These are phyloP conservation scores for Eira barbara DNA, from an alignment of 2,113 vertebrate species.

Conservation along the genomic window DNA sequence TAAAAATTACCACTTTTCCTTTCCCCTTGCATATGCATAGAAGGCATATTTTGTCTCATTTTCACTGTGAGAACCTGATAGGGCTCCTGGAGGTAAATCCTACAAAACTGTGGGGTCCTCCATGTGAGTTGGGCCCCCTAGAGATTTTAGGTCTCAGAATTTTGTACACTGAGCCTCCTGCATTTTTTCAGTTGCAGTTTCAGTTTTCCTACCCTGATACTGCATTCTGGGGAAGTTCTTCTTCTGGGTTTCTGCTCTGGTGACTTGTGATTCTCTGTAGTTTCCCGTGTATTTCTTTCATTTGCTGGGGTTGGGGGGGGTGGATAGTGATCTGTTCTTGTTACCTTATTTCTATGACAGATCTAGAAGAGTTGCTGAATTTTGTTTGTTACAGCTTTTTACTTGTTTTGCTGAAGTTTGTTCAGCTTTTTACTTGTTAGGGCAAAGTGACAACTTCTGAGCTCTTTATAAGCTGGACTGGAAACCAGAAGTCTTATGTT, in stretches of 20 bases:
- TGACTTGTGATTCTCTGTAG: not conserved
- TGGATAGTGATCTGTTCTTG: not conserved
- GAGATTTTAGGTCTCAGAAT: not conserved
- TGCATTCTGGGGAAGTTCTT: not conserved
- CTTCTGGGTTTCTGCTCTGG: not conserved
- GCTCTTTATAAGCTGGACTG: not conserved
- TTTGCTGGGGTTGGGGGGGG: not conserved
- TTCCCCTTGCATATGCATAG: not conserved
- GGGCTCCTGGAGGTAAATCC: not conserved
- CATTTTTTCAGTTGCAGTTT: not conserved
- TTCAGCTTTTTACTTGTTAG: not conserved
- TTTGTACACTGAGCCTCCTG: not conserved
- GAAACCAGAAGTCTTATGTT: not conserved
- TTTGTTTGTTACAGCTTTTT: not conserved
- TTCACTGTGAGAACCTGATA: not conserved
- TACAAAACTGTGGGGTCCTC: not conserved
- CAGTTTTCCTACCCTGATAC: not conserved
- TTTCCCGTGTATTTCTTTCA: not conserved
- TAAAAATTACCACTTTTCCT: not conserved
- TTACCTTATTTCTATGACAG: not conserved
- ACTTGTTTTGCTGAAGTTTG: not conserved
- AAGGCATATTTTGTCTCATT: not conserved
- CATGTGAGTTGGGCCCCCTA: not conserved
- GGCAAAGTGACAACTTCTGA: not conserved
- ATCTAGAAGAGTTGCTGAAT: not conserved